Base-by-base conservation (phyloP, 2,888 invertebrate genomes). In the Ametastegia equiseti region DNA sequence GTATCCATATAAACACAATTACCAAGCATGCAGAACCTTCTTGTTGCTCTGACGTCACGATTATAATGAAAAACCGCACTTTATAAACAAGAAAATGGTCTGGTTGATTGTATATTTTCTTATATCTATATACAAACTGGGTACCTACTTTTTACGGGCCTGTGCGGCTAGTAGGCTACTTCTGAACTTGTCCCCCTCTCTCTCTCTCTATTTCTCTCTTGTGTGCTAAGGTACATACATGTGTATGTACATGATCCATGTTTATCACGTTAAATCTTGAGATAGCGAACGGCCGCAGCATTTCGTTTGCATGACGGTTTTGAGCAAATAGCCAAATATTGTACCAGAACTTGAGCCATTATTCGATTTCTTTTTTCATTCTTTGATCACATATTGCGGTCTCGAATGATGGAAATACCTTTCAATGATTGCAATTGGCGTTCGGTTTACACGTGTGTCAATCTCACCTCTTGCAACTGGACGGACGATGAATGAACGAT, bases 161-260 rank as follows among this genome's bases (percentile, higher is more conserved):
- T 67, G 11, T 15, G 19, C 23, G 84, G 80, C 83, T 80, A 84
- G 67, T 75, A 57, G 81, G 80, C 50, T 69, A 45, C 27, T 33
- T 75, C 30, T 75, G 47, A 27, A 11, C 47, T 33, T n/a, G 30
- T 9, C 75, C 19, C 11, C 27, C 75, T 27, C 42, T 19, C 13
- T 15, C 30, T 33, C 73, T 27, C 47, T 7, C 73, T n/a, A 23
- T 45, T 15, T 75, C 23, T 50, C 15, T 54, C 54, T 19, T 2
- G 54, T 54, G 23, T 23, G 19, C 1, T 19, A 19, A 6, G 11
- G 23, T 54, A 54, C 23, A 23, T 11, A 54, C 54, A 23, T 11
- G 9, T 9, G 19, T n/a, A 47, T n/a, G 5, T n/a, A 47, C n/a
- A 47, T 47, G n/a, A n/a, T n/a, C n/a, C n/a, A 23, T 11, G 3